These are phyloP conservation scores for Eristalinus sepulchralis DNA, from an alignment of 2,888 invertebrate genomes.

Conservation along the genomic window DNA sequence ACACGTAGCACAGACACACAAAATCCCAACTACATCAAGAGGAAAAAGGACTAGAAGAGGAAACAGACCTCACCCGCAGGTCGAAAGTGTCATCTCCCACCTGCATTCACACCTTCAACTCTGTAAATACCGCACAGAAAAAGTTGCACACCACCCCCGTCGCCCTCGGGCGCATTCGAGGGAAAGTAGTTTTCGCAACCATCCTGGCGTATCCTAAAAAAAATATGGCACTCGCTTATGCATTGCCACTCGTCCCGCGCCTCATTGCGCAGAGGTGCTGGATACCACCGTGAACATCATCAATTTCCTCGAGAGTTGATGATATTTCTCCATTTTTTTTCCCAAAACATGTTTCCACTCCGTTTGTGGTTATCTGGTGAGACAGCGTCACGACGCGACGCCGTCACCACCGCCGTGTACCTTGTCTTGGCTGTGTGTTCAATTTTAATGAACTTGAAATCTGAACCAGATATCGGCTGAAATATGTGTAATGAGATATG, in stretches of 20 bases:
- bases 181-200: not conserved
- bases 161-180: not conserved
- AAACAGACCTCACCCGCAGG: constrained; percentile 32
- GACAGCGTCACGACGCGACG: not conserved
- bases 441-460: constrained; percentile 55
- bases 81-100: constrained; percentile 48
- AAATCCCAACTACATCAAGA: not conserved
- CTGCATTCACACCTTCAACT: constrained; percentile 45
- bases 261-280: not conserved
- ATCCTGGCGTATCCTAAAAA: not conserved
- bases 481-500: constrained; percentile 50
- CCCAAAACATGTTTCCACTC: constrained; percentile 2
- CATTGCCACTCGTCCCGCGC: not conserved
- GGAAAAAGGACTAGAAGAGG: constrained; percentile 15
- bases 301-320: constrained; percentile 24
- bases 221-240: not conserved
- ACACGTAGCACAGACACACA: not conserved
- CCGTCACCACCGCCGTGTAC: not conserved
- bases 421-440: constrained; percentile 1
- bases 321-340: constrained; percentile 13
- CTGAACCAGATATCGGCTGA: constrained; percentile 40
- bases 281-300: not conserved
- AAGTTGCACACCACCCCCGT: not conserved
- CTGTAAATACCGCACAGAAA: constrained; percentile 2
- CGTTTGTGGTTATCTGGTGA: not conserved